Conservation (phyloP, 2,888 invertebrate genomes). For the Tanypteryx hageni region DNA sequence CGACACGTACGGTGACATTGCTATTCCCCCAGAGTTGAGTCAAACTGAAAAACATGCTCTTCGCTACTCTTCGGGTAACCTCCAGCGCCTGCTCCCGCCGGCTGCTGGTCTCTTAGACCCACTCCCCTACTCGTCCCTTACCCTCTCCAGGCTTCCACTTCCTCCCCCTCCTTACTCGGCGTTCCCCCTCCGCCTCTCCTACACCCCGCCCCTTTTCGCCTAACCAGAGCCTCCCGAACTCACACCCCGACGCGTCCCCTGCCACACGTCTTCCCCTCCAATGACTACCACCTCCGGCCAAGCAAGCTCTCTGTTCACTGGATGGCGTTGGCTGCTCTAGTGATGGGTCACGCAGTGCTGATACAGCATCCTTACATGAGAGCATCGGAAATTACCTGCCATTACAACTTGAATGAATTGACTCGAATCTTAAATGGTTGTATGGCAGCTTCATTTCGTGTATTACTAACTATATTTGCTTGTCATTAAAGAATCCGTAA, state of each 20-base stretch:
- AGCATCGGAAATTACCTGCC: conserved; percentile 39
- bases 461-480: too few relatives aligned
- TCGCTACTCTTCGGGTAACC: conserved; percentile 50
- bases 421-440: background rate
- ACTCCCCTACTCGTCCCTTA: conserved; percentile 56
- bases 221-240: background rate
- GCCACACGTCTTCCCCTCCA: conserved; percentile 50
- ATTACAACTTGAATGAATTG: background rate
- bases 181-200: conserved; percentile 18
- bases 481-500: too few relatives aligned
- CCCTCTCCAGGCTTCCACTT: conserved; percentile 26
- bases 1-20: conserved; percentile 50
- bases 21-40: conserved; percentile 54
- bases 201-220: background rate
- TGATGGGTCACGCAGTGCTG: conserved; percentile 62
- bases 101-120: conserved; percentile 63
- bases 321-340: conserved; percentile 60
- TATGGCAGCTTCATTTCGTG: background rate
- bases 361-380: conserved; percentile 51
- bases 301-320: conserved; percentile 59
- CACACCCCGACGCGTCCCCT: background rate
- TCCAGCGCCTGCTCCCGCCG: conserved; percentile 64
- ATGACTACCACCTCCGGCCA: conserved; percentile 57
- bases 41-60: conserved; percentile 61
- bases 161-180: conserved; percentile 47